These are phyloP conservation scores for Drosophila triauraria DNA, from an alignment of 1,140 invertebrate species.

Conservation along the genomic window DNA sequence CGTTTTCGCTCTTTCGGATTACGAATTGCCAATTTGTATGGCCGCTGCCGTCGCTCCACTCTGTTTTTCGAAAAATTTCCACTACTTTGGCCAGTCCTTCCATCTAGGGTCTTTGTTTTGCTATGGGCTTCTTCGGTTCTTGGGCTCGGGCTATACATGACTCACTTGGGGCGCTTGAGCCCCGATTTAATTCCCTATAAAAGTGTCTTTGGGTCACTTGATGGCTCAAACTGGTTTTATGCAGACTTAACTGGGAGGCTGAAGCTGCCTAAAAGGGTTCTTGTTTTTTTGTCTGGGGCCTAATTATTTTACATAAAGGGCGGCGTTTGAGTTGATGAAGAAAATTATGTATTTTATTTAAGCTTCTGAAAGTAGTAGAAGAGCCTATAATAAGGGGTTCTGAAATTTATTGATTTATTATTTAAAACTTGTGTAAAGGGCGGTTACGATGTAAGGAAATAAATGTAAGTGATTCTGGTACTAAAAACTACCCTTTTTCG, in stretches of 20 bases:
- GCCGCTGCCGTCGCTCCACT: constrained; percentile 13
- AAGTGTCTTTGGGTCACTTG: constrained; percentile 38
- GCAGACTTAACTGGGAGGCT: constrained; percentile 8
- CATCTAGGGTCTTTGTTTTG: constrained; percentile 31
- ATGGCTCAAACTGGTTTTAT: constrained; percentile 31
- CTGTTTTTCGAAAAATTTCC: constrained; percentile 61
- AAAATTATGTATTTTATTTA: not conserved
- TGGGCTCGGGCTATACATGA: constrained; percentile 13
- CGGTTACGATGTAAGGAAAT: not conserved
- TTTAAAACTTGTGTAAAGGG: not conserved
- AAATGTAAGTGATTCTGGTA: rapidly evolving
- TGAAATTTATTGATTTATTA: not conserved
- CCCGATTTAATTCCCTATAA: constrained; percentile 25
- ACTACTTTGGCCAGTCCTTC: constrained; percentile 35
- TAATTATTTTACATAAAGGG: constrained; percentile 4
- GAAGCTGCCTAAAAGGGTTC: not conserved
- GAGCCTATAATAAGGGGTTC: not conserved
- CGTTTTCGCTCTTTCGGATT: constrained; percentile 66
- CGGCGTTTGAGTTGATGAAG: not conserved
- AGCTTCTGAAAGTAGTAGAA: constrained; percentile 1
- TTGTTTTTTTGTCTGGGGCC: constrained; percentile 7
- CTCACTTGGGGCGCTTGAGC: constrained; percentile 15
- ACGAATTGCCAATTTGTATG: constrained; percentile 70
- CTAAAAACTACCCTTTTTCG: not conserved
- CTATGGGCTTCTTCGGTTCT: not conserved